Base-by-base conservation (phyloP, 1,140 invertebrate species). In the Drosophila mayri region DNA sequence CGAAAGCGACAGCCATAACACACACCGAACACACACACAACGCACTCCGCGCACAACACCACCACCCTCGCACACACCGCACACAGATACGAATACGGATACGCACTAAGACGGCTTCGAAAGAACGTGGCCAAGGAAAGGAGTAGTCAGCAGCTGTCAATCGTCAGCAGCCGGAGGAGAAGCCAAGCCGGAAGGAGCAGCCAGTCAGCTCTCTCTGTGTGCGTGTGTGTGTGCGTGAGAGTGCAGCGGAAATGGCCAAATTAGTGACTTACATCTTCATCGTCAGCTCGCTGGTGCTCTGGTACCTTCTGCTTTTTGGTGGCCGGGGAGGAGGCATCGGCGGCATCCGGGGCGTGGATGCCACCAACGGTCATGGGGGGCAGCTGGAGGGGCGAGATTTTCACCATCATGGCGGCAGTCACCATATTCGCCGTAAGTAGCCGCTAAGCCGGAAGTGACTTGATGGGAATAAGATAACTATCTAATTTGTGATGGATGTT, bases 211-310 rank as follows among this genome's bases (percentile, higher is more conserved):
- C 28, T 11, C 47, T 60, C 7, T 18, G 12, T 18, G 18, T 35
- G 49, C 35, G 38, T 32, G 38, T 11, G 43, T 35, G 32, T 8
- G 28, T 18, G 28, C 28, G 60, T 20, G 60, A 35, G 35, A 35
- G 41, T 14, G 11, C 25, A 35, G 50, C 28, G 72, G 67, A 86
- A 74, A 91, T 91, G 90, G 88, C 84, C 62, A 91, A 83, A 90
- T 76, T 91, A 82, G 76, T 91, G 90, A 91, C 84, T 71, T 91
- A 86, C 58, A 90, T 91, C 76, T 91, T 91, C 63, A 79, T 91
- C 61, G 84, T 76, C 58, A 78, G 90, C 61, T 91, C 90, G 30
- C 55, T 90, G 67, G 79, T 91, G 57, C 79, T 91, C 20, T 91
- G 90, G 90, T 91, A 91, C 75, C 79, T 91, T 37, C 76, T 91